A percentile compares a stretch with the other conserved stretches of the same genome.
Conservation (phyloP, 2,113 vertebrate genomes). For the Numida meleagris region DNA sequence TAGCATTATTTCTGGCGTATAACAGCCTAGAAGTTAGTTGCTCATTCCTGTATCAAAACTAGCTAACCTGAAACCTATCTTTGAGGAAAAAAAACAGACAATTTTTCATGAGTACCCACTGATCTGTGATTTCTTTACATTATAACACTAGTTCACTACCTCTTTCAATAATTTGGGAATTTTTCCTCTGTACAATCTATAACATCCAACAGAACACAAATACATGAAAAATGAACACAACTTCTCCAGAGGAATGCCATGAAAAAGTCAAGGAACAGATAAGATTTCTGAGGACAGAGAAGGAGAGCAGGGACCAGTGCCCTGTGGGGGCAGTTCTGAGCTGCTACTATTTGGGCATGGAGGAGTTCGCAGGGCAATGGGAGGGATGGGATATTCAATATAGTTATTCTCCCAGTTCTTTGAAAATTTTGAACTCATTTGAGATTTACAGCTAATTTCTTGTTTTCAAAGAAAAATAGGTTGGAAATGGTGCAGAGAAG, state of each 20-base stretch:
- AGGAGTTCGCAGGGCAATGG: neutral
- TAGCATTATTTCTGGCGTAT: neutral
- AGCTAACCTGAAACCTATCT: neutral
- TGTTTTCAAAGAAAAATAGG: slow-evolving; percentile 27
- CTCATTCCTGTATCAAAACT: neutral
- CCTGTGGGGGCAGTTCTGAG: rapidly evolving
- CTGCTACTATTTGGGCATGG: neutral
- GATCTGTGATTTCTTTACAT: neutral
- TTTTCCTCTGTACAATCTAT: neutral
- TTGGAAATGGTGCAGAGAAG: neutral
- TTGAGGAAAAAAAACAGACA: neutral
- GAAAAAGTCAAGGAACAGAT: neutral
- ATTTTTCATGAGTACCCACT: neutral
- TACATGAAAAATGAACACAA: neutral
- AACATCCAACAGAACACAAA: neutral
- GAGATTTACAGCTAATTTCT: neutral
- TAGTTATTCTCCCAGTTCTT: neutral
- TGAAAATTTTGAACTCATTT: neutral
- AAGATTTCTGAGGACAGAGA: neutral
- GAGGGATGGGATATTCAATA: neutral
- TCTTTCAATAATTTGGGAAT: neutral
- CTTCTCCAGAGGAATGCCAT: neutral
- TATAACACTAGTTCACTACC: neutral
- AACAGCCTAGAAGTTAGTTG: neutral
- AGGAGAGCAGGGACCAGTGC: neutral